phyloP scores from a whole-genome alignment of 2,113 vertebrate genomes.

The Osmerus mordax region DNA sequence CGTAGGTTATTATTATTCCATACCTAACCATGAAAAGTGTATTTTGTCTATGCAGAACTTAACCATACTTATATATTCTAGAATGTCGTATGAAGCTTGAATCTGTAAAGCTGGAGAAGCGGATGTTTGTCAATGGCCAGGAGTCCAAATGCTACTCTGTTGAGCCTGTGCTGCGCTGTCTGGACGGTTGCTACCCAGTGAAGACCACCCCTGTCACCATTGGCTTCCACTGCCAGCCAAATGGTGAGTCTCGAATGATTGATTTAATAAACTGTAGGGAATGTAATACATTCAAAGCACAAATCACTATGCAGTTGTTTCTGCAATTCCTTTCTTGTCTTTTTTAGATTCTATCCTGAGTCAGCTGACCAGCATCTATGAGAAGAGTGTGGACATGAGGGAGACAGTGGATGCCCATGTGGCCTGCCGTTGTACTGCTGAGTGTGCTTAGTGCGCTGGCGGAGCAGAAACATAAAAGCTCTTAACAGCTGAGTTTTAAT shows the following conservation, averaged over 20 bases:
- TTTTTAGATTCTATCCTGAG: conserved; percentile 46
- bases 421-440: conserved; percentile 62
- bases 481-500: conserved; percentile 7
- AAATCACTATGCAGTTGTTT: background rate
- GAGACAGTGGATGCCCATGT: conserved; percentile 59
- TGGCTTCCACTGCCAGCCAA: conserved; percentile 70
- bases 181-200: conserved; percentile 61
- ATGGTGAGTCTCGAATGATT: conserved; percentile 55
- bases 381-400: conserved; percentile 60
- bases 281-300: background rate
- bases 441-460: conserved; percentile 53
- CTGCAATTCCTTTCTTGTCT: background rate
- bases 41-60: background rate
- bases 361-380: conserved; percentile 29
- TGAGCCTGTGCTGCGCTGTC: conserved; percentile 71
- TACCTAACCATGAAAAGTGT: background rate
- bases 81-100: conserved; percentile 68
- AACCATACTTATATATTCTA: conserved; percentile 29
- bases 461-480: background rate
- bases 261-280: background rate
- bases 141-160: conserved; percentile 71
- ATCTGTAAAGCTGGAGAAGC: conserved; percentile 67
- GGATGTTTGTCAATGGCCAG: conserved; percentile 43
- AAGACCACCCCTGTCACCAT: conserved; percentile 50
- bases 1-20: background rate